These are phyloP conservation scores for Periphyllus acericola DNA, from an alignment of 2,888 invertebrate species.

Conservation along the genomic window DNA sequence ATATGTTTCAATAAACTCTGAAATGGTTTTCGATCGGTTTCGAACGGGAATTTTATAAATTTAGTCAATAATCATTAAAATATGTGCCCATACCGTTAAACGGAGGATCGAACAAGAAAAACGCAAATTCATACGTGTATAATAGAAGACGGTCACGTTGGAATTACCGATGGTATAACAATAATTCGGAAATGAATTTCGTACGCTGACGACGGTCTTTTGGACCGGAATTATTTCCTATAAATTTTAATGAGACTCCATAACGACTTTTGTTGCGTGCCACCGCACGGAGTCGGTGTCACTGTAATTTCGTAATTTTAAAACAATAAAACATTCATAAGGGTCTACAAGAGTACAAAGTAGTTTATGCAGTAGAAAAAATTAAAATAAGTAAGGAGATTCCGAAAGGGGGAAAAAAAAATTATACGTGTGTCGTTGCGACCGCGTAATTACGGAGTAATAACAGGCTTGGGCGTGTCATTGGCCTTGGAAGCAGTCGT, in stretches of 20 bases:
- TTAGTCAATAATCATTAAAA: no score
- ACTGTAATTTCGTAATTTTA: slow-evolving; percentile 11
- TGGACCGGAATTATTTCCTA: not conserved
- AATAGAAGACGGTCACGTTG: no score
- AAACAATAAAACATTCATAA: slow-evolving; percentile 42
- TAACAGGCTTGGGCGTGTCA: slow-evolving; percentile 38
- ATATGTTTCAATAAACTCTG: no score
- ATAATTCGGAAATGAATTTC: not conserved
- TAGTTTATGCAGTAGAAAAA: slow-evolving; percentile 13
- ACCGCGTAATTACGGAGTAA: slow-evolving; percentile 41
- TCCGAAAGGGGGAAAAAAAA: not conserved
- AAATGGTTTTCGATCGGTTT: no score
- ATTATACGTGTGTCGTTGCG: slow-evolving; percentile 36
- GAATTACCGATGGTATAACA: no score
- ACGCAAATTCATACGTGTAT: no score
- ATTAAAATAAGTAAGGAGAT: not conserved
- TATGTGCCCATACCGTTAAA: no score
- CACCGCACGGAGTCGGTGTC: not conserved
- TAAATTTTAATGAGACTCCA: slow-evolving; percentile 30
- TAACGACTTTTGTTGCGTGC: not conserved
- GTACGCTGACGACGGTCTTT: not conserved
- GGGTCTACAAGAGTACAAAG: not conserved
- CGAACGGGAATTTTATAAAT: no score
- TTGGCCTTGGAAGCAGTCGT: slow-evolving; percentile 10
- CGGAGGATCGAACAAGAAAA: no score